Evolutionary conservation across 2,888 invertebrate genomes (phyloP).

Genomic region (Pardosa pseudoannulata): DNA sequence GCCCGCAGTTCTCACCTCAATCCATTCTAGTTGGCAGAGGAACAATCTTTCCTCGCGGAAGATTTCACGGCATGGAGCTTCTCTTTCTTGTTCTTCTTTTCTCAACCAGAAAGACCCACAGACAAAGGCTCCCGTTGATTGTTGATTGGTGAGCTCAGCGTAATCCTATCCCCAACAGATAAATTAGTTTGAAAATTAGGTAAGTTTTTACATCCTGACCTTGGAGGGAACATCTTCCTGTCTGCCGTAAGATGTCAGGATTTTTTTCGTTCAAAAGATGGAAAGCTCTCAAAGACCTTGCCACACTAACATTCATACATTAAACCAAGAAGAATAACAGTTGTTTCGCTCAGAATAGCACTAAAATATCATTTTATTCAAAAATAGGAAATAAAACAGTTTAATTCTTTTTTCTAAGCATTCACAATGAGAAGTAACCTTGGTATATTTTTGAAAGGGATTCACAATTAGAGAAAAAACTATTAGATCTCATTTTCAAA

Average conservation of each 20-base stretch:
- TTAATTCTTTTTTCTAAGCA: no score
- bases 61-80: conserved; percentile 13
- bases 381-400: no score
- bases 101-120: conserved; percentile 2
- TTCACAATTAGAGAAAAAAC: no score
- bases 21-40: conserved; percentile 34
- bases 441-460: no score
- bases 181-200: conserved; percentile 34
- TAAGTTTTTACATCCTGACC: conserved; percentile 2
- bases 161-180: conserved; percentile 24
- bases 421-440: no score
- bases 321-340: neutral
- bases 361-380: no score
- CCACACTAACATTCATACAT: neutral
- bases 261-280: neutral
- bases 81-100: conserved; percentile 22
- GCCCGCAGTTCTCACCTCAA: neutral
- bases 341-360: neutral
- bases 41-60: neutral
- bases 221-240: neutral
- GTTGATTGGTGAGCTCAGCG: conserved; percentile 47
- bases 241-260: neutral
- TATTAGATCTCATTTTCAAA: no score
- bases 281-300: neutral
- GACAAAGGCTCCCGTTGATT: neutral